Evolutionary conservation across 2,797 vertebrate genomes (phyloP), one percentile per base, ranked within the genome.

Genomic region (Leucoraja ocellata): DNA sequence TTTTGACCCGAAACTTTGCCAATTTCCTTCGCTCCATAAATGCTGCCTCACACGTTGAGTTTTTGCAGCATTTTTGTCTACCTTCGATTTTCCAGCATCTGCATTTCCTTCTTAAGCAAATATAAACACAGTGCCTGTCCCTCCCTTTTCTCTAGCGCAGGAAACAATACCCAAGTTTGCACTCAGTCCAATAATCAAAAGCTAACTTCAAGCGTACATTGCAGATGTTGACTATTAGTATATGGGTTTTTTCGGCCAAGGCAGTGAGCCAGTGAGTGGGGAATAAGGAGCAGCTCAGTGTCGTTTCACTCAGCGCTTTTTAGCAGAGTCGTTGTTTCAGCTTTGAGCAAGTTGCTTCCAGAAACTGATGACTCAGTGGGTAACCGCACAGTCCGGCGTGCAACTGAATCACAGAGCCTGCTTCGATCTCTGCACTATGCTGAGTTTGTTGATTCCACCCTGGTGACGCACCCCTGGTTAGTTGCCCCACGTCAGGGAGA

Each of bases 171-270:
- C 63, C 23, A 63, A 88, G 81, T 61, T 25, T 84, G 54, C 10
- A 86, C 28, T 86, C 63, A 68, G n/a, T 88, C n/a, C n/a, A 36
- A 28, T 88, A 88, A 88, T 88, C 84, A 88, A 88, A 88, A 88
- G 84, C 84, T 65, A 88, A 88, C 84, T 88, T 68, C 61, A 65
- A 88, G n/a, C 84, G 36, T 88, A 36, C 28, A 32, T 68, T 88
- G 28, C 63, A 88, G 84, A 88, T 88, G 84, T 88, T 88, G 84
- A n/a, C n/a, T 88, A n/a, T 88, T 88, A 36, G n/a, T 68, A 32
- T 88, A 32, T 32, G 84, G 68, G n/a, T 32, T 68, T 68, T 68
- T 88, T 88, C 36, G 65, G 84, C n/a, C 16, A 21, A 68, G 32
- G 84, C 84, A 23, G 58, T 63, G 83, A 86, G 28, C 58, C 83